A percentile compares a stretch with the other conserved stretches of the same genome.
Conservation (phyloP, 2,797 vertebrate species). For the Sciaenops ocellatus region DNA sequence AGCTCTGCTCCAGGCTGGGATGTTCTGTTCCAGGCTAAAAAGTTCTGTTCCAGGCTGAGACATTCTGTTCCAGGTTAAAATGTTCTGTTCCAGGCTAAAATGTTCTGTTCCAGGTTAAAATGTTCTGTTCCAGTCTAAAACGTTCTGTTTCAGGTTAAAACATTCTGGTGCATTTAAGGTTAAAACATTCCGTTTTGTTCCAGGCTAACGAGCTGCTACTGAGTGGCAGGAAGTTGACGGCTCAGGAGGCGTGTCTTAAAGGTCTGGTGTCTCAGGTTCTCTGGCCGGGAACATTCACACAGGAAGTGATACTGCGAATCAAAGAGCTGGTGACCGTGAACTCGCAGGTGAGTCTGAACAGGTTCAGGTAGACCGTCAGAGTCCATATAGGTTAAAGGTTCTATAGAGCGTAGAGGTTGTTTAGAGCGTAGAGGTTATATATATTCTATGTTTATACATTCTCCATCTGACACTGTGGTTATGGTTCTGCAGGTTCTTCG, state of each 20-base stretch:
- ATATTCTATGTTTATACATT: no score
- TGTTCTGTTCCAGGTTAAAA: not conserved
- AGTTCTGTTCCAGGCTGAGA: not conserved
- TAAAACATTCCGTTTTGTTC: not conserved
- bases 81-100: not conserved
- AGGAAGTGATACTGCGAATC: constrained; percentile 97
- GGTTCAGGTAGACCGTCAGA: no score
- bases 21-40: not conserved
- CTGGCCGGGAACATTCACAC: constrained; percentile 96
- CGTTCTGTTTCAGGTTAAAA: not conserved
- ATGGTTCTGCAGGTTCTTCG: constrained; percentile 88
- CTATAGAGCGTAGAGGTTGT: no score
- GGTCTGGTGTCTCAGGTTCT: constrained; percentile 98
- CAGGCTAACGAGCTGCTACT: constrained; percentile 98
- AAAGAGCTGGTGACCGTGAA: constrained; percentile 95
- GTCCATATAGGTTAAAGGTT: no score
- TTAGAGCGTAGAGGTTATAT: no score
- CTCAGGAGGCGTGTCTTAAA: constrained; percentile 96
- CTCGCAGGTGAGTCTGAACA: constrained; percentile 86
- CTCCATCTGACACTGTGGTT: not conserved
- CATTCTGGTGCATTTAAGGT: not conserved
- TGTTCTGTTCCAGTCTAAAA: not conserved
- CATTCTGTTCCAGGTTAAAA: not conserved
- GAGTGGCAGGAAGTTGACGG: constrained; percentile 95
- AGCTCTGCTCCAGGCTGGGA: not conserved